Conservation (phyloP, 2,888 invertebrate genomes). For the Ormyrus nitidulus region DNA sequence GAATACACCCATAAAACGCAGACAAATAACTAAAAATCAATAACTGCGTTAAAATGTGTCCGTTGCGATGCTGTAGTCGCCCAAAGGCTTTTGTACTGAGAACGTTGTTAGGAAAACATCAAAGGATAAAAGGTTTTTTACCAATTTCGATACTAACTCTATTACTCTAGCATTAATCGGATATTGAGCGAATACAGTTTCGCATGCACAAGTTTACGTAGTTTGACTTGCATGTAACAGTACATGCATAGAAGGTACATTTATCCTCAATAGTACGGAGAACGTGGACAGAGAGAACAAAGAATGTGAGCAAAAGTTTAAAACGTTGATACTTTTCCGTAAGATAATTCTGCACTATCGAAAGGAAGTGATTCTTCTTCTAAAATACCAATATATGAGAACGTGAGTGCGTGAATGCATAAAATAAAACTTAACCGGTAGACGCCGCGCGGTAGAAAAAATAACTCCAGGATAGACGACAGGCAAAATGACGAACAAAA, state of each 20-base stretch:
- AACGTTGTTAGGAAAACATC: slow-evolving; percentile 16
- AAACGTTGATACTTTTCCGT: slow-evolving; percentile 23
- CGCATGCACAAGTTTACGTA: slow-evolving; percentile 19
- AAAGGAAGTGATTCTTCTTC: neutral
- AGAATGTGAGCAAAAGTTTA: slow-evolving; percentile 1
- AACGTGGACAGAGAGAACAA: slow-evolving; percentile 1
- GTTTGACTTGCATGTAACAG: slow-evolving; percentile 4
- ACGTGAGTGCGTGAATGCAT: slow-evolving; percentile 35
- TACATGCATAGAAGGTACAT: slow-evolving; percentile 18
- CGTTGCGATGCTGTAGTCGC: slow-evolving; percentile 14
- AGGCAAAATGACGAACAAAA: slow-evolving; percentile 10
- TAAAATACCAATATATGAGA: neutral
- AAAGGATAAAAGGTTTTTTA: slow-evolving; percentile 25
- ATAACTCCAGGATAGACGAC: slow-evolving; percentile 25
- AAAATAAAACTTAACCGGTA: neutral
- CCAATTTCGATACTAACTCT: slow-evolving; percentile 47
- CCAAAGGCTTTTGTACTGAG: slow-evolving; percentile 14
- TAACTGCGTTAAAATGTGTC: neutral
- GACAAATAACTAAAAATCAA: neutral
- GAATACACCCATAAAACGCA: neutral
- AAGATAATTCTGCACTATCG: neutral
- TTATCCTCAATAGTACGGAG: slow-evolving; percentile 4
- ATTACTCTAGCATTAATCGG: slow-evolving; percentile 36
- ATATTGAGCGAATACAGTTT: slow-evolving; percentile 24
- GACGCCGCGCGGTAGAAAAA: neutral